Evolutionary conservation across 2,888 invertebrate species (phyloP), one percentile per base, ranked within the genome.

Genomic region (Zaprionus obscuricornis): DNA sequence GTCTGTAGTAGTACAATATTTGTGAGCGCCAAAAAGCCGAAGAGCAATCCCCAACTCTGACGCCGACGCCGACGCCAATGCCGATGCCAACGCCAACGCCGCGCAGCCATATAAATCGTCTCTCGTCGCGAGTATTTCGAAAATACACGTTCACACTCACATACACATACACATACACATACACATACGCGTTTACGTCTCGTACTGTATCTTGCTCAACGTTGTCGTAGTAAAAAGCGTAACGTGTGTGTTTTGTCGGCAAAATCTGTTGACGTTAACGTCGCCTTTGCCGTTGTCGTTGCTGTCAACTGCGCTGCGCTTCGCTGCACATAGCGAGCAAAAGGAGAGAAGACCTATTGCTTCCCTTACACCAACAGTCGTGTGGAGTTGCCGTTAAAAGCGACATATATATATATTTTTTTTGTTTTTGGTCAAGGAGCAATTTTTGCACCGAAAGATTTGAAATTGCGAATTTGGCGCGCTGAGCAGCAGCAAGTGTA

Each of bases 21-120:
- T 68, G 68, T 70, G 82, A 86, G 84, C 78, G 81, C 81, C 77
- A 84, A 81, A 81, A 83, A 78, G 74, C 77, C 78, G 81, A 78
- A 78, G 81, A 76, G 77, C 56, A 66, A 11, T 45, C 20, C 22
- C 37, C 50, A 55, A 62, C 63, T 55, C 54, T 20, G 31, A 65
- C 57, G 45, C 52, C 58, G 63, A 63, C 47, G 63, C 31, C 47
- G 47, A 34, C 11, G 37, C 54, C 40, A 49, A 42, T 14, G 58
- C 20, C 36, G 52, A 42, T 14, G 58, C 20, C 36, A 39, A 54
- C 47, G 64, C 24, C 33, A 55, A 37, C 54, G 59, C 47, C 64
- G 75, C 81, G 78, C 78, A 78, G 58, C 66, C 69, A 76, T 76
- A 83, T 76, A 79, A 78, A 79, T 78, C 74, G 76, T 66, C 70